Evolutionary conservation across 2,797 vertebrate genomes (phyloP).

Genomic region (Smutsia temminckii): DNA sequence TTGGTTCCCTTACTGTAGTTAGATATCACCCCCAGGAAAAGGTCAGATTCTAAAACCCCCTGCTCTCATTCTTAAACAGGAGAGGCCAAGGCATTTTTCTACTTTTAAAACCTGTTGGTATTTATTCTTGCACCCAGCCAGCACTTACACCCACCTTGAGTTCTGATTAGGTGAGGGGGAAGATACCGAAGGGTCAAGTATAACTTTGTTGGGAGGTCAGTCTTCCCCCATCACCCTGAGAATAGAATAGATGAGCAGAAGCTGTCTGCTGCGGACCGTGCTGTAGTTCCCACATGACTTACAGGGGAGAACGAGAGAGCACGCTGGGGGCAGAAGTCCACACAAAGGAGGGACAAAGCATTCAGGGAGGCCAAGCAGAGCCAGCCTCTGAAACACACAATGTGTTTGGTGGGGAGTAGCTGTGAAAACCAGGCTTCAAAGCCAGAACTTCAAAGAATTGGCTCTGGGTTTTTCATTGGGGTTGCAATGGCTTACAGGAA

Average conservation of each 20-base stretch:
- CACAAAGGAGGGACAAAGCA: not conserved
- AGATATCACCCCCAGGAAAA: not conserved
- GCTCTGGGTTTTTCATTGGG: not conserved
- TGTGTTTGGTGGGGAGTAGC: not conserved
- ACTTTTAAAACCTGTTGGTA: not conserved
- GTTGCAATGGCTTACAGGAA: not conserved
- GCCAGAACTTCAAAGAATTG: not conserved
- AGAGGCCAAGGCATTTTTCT: not conserved
- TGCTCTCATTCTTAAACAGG: not conserved
- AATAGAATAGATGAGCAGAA: no score
- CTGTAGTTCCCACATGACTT: accelerated
- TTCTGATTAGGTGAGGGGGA: not conserved
- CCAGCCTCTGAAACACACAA: not conserved
- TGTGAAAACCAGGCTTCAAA: not conserved
- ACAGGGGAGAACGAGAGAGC: not conserved
- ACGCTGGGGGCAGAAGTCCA: accelerated
- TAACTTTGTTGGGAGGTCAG: not conserved
- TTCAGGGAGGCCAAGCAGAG: not conserved
- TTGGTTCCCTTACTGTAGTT: not conserved
- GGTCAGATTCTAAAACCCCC: not conserved
- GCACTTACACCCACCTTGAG: not conserved
- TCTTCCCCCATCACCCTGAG: not conserved
- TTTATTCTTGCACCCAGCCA: not conserved
- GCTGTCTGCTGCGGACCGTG: not conserved
- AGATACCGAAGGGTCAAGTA: not conserved